Base-by-base conservation (phyloP, 2,888 invertebrate genomes). In the Diaphora mendica region DNA sequence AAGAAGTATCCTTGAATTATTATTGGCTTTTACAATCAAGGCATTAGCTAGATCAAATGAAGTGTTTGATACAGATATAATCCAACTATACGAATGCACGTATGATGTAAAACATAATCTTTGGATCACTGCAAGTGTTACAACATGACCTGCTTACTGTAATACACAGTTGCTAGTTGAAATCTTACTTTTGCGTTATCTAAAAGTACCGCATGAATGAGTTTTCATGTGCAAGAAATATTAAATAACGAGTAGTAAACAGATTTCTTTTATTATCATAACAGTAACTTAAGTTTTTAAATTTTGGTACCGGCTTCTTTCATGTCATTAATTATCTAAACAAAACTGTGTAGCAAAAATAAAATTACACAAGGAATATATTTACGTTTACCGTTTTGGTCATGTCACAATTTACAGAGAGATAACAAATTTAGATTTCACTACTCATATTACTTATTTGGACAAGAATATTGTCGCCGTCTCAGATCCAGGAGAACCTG, bases 31-130 rank as follows among this genome's bases (percentile, higher is more conserved):
- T 77, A 86, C 82, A 90, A 91, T 90, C 89, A 89, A 86, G 88
- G 90, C 89, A 86, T 90, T 90, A 87, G 86, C 89, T 88, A 88
- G 90, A 93, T 92, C 91, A 91, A 89, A 91, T 92, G 90, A 88
- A 93, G 91, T 90, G 90, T 86, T 83, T 87, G 86, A 87, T 92
- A 92, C 91, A 89, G 90, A 93, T 91, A 88, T 88, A 85, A 79
- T 83, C 85, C 79, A 90, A 87, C 90, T 90, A 89, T 87, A 81
- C 80, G 77, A 78, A 78, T 78, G 82, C 77, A 79, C 79, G 71
- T 75, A 68, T 81, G 85, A 85, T 79, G 80, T 79, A 82, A 85
- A 84, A 77, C 81, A 83, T 78, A 77, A 79, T 67, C 78, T 71
- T 69, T 73, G 68, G 77, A 75, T 71, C 79, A 81, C 73, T 72